A percentile compares a stretch with the other conserved stretches of the same genome.
These are phyloP conservation scores for Lepus townsendii DNA, from an alignment of 2,797 vertebrate genomes.

Conservation along the genomic window DNA sequence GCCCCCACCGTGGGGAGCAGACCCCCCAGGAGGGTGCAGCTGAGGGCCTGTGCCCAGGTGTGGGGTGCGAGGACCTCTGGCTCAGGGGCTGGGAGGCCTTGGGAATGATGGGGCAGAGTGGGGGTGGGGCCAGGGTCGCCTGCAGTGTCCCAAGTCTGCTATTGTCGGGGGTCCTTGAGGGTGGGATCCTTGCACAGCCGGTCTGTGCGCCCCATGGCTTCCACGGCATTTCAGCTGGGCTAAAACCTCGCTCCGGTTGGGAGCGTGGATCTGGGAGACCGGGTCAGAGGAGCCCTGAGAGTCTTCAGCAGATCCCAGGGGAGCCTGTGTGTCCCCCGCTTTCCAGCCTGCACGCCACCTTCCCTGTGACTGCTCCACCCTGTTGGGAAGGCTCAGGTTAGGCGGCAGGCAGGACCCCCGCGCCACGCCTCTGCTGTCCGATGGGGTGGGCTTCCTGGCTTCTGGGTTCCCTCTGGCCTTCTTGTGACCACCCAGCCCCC, in stretches of 20 bases:
- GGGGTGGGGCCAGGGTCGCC: too few relatives aligned
- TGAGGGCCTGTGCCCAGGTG: background rate
- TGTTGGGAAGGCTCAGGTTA: background rate
- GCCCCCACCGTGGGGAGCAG: background rate
- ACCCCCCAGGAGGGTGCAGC: background rate
- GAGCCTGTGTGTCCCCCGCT: background rate
- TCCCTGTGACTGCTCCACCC: background rate
- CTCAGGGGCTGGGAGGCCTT: background rate
- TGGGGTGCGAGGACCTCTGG: background rate
- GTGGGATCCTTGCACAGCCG: background rate
- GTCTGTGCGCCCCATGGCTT: background rate
- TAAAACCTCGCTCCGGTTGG: background rate
- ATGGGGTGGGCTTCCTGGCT: too few relatives aligned
- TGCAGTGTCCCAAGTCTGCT: too few relatives aligned
- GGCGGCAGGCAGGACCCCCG: background rate
- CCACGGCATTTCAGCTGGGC: background rate
- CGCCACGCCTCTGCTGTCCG: too few relatives aligned
- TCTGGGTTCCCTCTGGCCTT: background rate
- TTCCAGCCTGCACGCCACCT: background rate
- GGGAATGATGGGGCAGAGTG: background rate
- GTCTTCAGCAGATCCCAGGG: background rate
- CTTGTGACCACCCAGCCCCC: background rate
- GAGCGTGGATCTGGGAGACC: background rate
- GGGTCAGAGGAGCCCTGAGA: background rate
- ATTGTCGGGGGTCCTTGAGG: background rate